Base-by-base conservation (phyloP, 1,140 invertebrate genomes). In the Plutomurus gul region DNA sequence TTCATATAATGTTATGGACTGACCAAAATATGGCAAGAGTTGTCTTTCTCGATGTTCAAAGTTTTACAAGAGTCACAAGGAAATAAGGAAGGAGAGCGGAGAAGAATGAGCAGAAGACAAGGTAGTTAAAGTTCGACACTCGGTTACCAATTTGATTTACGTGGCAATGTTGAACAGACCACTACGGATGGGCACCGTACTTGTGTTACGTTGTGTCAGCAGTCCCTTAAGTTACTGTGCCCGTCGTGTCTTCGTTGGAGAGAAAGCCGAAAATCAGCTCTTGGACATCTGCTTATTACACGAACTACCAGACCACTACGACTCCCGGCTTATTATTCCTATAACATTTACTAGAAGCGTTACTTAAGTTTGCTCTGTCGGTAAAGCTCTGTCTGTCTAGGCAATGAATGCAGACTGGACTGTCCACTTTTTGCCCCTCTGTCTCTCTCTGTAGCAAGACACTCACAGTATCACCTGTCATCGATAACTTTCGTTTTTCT, bases 61-160 rank as follows among this genome's bases (percentile, higher is more conserved):
- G 7, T 43, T 43, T 43, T n/a, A 13, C 2, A 33, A 33, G 56
- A 33, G 16, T 3, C 3, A 30, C 13, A 30, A 27, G 49, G 27
- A 51, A 27, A 18, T 27, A 27, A 16, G 13, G 25, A 65, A 36
- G 4, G 22, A 30, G 22, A 56, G 7, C 8, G 11, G 30, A 65
- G 11, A 7, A 33, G 56, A 33, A 33, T n/a, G n/a, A 36, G 36
- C 5, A 56, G 25, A 25, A 56, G 51, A 60, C 27, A 30, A 60
- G 56, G 56, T 65, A 65, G 27, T 65, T 65, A 65, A 65, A 65
- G 27, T 65, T 43, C 39, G 39, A 43, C 39, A 43, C 39, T 43
- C n/a, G 39, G 39, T 43, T 65, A 33, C 27, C 25, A 25, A 65
- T 65, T 65, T 65, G 56, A 65, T 65, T 65, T 65, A 65, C 56